Base-by-base conservation (phyloP, 2,797 vertebrate genomes). In the Neosilurus hyrtlii region DNA sequence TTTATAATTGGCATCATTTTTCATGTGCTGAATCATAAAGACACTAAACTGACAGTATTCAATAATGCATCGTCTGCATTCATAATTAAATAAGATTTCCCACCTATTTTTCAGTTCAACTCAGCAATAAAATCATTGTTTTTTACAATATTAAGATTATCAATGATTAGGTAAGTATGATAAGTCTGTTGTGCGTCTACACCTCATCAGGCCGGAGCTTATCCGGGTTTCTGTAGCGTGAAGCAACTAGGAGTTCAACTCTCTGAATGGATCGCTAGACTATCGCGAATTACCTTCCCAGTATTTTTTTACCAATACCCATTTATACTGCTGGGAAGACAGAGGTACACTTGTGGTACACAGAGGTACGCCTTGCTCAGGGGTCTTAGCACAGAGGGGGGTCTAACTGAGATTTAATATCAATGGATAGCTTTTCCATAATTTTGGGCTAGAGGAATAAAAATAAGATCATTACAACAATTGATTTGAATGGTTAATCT, bases 1-100 rank as follows among this genome's bases (percentile, higher is more conserved):
- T 93, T 93, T 91, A 94, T 96, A 97, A 97, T 96, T 97, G 96
- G 94, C 95, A 94, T 96, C 85, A 96, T 98, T 96, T 96, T 95
- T 97, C 94, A 96, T 93, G 91, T 94, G 92, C 93, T 96, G 94
- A 95, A 95, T 93, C 93, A 93, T 95, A 95, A 96, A 96, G 94
- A 92, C 93, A 91, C 94, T 96, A 95, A 96, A 97, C 94, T 95
- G 95, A 96, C 95, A 95, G 92, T 94, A 92, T 95, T 98, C 92
- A 97, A 97, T 97, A 97, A 98, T 99, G 95, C 93, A 97, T 95
- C 90, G 90, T 86, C 84, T 93, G 91, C 93, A 97, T 97, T 93
- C 94, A 97, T 97, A 95, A 96, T 97, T 96, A 95, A 97, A 93
- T 89, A 84, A 77, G 87, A 92, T 93, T 95, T 89, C 86, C 84